Evolutionary conservation across 2,888 invertebrate species (phyloP), one percentile per base, ranked within the genome.

Genomic region (Synergus gifuensis): DNA sequence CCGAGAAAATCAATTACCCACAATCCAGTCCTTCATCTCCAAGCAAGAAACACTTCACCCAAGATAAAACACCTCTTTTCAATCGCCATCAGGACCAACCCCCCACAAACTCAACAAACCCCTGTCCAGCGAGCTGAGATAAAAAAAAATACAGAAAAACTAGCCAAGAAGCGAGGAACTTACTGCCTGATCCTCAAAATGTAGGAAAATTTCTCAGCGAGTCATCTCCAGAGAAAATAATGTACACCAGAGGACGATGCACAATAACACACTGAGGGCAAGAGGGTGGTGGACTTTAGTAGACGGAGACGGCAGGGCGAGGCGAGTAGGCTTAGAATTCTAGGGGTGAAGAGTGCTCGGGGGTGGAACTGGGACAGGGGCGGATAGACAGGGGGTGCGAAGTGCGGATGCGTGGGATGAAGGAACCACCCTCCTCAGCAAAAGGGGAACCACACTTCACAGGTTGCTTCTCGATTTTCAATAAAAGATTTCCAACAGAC

Each of bases 201-300:
- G 16, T 8, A 22, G 67, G 5, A 42, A 66, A 40, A 3, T n/a
- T 44, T 18, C 44, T 66, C 64, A 73, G 54, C 36, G 54, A 54
- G 36, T 16, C 54, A 73, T 73, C 36, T 73, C 36, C 54, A 36
- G 49, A n/a, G 7, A 22, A 14, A n/a, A 49, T 28, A 73, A 73
- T 16, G 46, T 46, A 54, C 73, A 73, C 69, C 69, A 69, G 69
- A 69, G 49, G 28, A 69, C 73, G 54, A 73, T 73, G 73, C 73
- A 73, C 73, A 73, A 54, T 73, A 73, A 73, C 73, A 73, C 73
- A 73, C 49, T 36, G 49, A 73, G 49, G 28, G 36, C 22, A 54
- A 73, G 73, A 73, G 73, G 73, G 49, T 73, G 73, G 73, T 73
- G 73, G 73, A 54, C 54, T 73, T 73, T 12, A 44, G 67, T 42